A percentile compares a stretch with the other conserved stretches of the same genome.
phyloP scores from a whole-genome alignment of 2,888 invertebrate genomes.

The Trypoxylon attenuatum region DNA sequence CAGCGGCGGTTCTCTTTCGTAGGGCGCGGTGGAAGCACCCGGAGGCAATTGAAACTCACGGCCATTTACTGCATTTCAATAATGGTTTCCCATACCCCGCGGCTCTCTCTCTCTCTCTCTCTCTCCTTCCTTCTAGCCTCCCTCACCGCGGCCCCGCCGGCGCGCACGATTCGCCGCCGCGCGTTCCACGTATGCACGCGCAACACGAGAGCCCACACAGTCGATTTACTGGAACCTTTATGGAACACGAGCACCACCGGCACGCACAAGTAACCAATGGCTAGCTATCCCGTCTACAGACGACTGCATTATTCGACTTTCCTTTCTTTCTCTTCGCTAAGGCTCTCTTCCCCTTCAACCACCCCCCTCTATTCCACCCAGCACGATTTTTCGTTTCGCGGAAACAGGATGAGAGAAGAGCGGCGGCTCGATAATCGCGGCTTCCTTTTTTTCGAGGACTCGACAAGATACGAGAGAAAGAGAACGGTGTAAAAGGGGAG shows the following conservation, averaged over 20 bases:
- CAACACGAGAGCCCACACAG: constrained; percentile 51
- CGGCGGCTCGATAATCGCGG: too few species aligned
- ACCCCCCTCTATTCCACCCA: constrained; percentile 21
- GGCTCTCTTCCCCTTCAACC: constrained; percentile 15
- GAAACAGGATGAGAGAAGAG: constrained; percentile 26
- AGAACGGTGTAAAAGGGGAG: too few species aligned
- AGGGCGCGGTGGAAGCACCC: constrained; percentile 52
- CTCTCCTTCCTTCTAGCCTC: background rate
- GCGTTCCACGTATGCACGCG: constrained; percentile 35
- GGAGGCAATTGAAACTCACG: constrained; percentile 61
- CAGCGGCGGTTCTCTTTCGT: constrained; percentile 49
- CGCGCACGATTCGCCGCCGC: constrained; percentile 1
- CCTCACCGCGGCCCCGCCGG: background rate
- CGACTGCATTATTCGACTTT: constrained; percentile 50
- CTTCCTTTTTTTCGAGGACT: too few species aligned
- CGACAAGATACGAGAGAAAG: too few species aligned
- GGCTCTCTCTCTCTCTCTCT: too few species aligned
- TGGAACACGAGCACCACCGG: constrained; percentile 47
- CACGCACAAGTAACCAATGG: constrained; percentile 52
- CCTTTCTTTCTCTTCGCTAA: background rate
- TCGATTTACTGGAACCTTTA: constrained; percentile 59
- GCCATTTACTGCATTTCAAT: constrained; percentile 63
- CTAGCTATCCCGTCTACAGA: constrained; percentile 51
- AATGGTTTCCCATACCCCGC: constrained; percentile 58
- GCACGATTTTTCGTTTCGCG: constrained; percentile 36